Evolutionary conservation across 2,113 vertebrate genomes (phyloP), one percentile per base, ranked within the genome.

Genomic region (Megaleporinus macrocephalus): DNA sequence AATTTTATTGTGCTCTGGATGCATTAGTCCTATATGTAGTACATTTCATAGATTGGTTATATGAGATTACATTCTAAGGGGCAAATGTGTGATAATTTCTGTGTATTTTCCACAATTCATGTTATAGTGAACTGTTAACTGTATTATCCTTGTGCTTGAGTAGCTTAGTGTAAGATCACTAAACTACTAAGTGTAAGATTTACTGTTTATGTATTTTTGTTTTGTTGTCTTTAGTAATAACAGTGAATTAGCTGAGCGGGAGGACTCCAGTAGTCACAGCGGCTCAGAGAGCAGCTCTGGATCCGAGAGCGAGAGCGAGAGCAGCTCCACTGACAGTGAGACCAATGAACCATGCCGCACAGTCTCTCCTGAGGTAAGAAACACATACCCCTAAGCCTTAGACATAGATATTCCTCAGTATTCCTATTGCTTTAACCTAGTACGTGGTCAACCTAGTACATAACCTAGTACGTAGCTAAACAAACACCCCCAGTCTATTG

Each of bases 201-300:
- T n/a, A n/a, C n/a, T n/a, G n/a, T n/a, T 30, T 20, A 6, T 0
- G 2, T 82, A 18, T 59, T 47, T 3, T 1, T 70, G 16, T 53
- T 26, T 1, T 47, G 2, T 47, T 72, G 24, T 61, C 12, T 59
- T 5, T 90, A 93, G 96, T 92, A 97, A 96, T 91, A 96, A 96
- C 88, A 98, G 96, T 20, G 97, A 99, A 93, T 95, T 92, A 3
- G 73, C 74, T 0, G 86, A 87, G 69, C 93, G 96, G 86, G 98
- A 98, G 73, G 98, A 99, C 91, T 97, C 97, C 5, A 99, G 98
- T 92, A 98, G 97, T 92, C 97, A 96, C 85, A 99, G 97, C 16
- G 97, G 97, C 44, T 99, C 98, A 0, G 98, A 99, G 86, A 99
- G 96, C 95, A 99, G 98, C 89, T 99, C 98, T 0, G 98, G 96